Base-by-base conservation (phyloP, 2,888 invertebrate genomes). In the Autographa pulchrina region DNA sequence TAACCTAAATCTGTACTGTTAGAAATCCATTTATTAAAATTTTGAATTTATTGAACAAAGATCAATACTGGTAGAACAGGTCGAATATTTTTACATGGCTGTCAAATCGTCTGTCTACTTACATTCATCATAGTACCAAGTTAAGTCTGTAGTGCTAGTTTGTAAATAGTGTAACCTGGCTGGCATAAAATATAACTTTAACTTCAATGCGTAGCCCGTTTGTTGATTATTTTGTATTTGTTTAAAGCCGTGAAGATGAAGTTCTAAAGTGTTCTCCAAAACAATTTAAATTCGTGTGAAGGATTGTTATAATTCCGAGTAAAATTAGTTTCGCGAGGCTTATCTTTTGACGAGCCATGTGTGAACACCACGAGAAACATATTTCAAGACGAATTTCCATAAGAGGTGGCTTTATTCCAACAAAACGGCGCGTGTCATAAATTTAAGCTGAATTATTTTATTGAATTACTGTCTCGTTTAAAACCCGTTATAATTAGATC, bases 261-360 rank as follows among this genome's bases (percentile, higher is more conserved):
- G n/a, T n/a, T n/a, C n/a, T n/a, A n/a, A n/a, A n/a, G n/a, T n/a
- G n/a, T n/a, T n/a, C n/a, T n/a, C 48, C 64, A 9, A 32, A 72
- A 72, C 69, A 82, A 82, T 80, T 80, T 77, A 65, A 74, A 62
- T 63, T 77, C 65, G 65, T 20, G n/a, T 70, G 68, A 75, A 73
- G 69, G 65, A 79, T 71, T 81, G 78, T 74, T 81, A 73, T 82
- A 77, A 81, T 83, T 77, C 58, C 62, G 60, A n/a, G 25, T 38
- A 56, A 83, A 83, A 81, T 83, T 75, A 75, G 73, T 77, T 72
- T 74, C 68, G 62, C 16, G 61, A 32, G 65, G 66, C 65, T 74
- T 81, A 77, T 77, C 73, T 79, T 83, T 81, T 81, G 84, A 83
- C 84, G 71, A 80, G 79, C 68, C 80, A 78, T 75, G 78, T 82